Percentiles rank a stretch among this genome's conserved stretches.
These are phyloP conservation scores for Stercorarius parasiticus DNA, from an alignment of 2,113 vertebrate genomes.

Conservation along the genomic window DNA sequence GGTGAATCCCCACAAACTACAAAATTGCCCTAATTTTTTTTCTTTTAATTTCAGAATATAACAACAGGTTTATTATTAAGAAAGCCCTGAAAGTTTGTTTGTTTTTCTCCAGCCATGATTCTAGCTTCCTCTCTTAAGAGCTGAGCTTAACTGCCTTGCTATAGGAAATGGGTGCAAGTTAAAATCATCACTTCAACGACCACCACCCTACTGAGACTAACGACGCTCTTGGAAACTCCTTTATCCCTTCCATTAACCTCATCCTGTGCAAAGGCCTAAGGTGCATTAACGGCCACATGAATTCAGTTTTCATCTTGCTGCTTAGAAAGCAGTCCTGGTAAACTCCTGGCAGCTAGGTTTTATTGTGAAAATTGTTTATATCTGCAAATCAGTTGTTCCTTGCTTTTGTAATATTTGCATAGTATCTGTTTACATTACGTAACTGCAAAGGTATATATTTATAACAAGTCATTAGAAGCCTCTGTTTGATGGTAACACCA, in stretches of 20 bases:
- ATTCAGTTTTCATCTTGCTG: neutral
- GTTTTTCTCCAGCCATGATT: neutral
- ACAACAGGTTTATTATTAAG: neutral
- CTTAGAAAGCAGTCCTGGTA: neutral
- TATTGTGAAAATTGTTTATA: neutral
- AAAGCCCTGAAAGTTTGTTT: neutral
- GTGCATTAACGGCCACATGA: neutral
- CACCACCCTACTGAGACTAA: neutral
- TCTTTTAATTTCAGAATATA: neutral
- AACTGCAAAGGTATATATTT: slow-evolving; percentile 1
- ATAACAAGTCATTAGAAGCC: neutral
- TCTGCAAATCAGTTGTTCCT: neutral
- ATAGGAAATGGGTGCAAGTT: neutral
- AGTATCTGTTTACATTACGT: slow-evolving; percentile 15
- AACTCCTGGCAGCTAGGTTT: slow-evolving; percentile 21
- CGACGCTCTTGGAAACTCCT: neutral
- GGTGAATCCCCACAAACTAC: neutral
- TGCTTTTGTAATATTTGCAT: neutral
- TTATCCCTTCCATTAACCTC: neutral
- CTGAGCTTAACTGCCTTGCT: neutral
- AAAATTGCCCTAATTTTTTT: too few species aligned
- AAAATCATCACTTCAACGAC: neutral
- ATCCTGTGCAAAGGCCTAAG: neutral
- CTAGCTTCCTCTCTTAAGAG: neutral
- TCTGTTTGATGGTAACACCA: neutral